Percentiles rank a stretch among this genome's conserved stretches.
phyloP scores from a whole-genome alignment of 2,113 vertebrate species.

The Upupa epops region DNA sequence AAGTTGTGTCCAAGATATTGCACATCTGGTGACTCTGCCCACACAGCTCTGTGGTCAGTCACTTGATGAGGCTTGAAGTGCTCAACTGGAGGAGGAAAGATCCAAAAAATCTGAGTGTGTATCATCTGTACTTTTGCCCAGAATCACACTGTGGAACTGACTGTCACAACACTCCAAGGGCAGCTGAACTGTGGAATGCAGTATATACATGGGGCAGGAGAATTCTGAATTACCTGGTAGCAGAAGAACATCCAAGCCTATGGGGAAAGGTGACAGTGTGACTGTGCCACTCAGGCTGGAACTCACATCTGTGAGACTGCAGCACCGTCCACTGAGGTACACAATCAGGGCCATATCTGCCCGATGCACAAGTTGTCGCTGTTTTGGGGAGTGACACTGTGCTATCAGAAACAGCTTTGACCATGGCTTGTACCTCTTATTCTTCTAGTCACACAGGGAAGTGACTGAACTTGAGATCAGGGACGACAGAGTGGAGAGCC shows the following conservation, averaged over 20 bases:
- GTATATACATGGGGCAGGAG: background rate
- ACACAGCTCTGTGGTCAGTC: background rate
- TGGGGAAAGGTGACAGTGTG: background rate
- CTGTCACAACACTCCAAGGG: background rate
- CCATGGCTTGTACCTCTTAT: accelerated
- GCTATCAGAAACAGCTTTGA: background rate
- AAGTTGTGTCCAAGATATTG: background rate
- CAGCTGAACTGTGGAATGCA: background rate
- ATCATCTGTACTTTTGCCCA: background rate
- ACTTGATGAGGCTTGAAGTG: background rate
- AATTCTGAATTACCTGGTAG: background rate
- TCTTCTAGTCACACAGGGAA: background rate
- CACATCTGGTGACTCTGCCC: background rate
- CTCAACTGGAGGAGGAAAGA: background rate
- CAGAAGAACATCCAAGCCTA: background rate
- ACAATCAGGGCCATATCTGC: accelerated
- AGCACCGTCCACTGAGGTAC: background rate
- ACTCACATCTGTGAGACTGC: background rate
- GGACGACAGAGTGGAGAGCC: no score
- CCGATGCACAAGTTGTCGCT: background rate
- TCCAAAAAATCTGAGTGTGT: background rate
- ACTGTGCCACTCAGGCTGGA: background rate
- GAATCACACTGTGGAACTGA: background rate
- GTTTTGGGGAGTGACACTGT: background rate
- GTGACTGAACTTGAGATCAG: no score